Evolutionary conservation across 92 coral and sea anemone genomes (phyloP).

Genomic region (Epizoanthus rinbou): DNA sequence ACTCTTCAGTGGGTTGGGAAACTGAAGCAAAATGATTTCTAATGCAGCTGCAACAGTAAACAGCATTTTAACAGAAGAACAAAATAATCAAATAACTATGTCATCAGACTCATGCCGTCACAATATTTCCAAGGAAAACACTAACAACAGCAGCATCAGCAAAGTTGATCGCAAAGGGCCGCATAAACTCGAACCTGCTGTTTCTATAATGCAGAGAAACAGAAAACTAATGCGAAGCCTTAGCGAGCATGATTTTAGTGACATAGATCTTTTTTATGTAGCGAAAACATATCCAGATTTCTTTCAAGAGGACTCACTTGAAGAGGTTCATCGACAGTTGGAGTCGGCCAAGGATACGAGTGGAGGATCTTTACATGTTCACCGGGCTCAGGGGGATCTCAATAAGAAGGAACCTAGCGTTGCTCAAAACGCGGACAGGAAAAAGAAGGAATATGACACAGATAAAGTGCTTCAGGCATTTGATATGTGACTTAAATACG

Average conservation of each 20-base stretch:
- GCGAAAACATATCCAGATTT: constrained; percentile 32
- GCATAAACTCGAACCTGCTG: neutral
- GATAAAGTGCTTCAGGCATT: constrained; percentile 34
- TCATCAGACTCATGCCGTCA: constrained; percentile 4
- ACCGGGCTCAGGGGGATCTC: neutral
- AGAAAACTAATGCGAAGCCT: constrained; percentile 29
- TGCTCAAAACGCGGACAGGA: neutral
- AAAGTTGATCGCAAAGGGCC: neutral
- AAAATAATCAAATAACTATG: neutral
- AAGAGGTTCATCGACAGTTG: constrained; percentile 27
- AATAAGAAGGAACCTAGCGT: neutral
- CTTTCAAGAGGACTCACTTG: constrained; percentile 25
- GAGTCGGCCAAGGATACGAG: constrained; percentile 11
- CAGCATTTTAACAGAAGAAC: no score
- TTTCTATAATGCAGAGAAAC: constrained; percentile 26
- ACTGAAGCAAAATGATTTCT: no score
- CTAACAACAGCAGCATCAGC: neutral
- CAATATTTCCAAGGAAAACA: constrained; percentile 6
- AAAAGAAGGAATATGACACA: constrained; percentile 15
- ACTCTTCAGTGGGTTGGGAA: no score
- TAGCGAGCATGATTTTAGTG: constrained; percentile 38
- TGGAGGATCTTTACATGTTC: neutral
- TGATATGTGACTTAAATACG: constrained; percentile 21
- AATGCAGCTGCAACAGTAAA: no score
- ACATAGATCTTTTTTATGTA: constrained; percentile 33